These are phyloP conservation scores for Macaria liturata DNA, from an alignment of 2,888 invertebrate species.

Conservation along the genomic window DNA sequence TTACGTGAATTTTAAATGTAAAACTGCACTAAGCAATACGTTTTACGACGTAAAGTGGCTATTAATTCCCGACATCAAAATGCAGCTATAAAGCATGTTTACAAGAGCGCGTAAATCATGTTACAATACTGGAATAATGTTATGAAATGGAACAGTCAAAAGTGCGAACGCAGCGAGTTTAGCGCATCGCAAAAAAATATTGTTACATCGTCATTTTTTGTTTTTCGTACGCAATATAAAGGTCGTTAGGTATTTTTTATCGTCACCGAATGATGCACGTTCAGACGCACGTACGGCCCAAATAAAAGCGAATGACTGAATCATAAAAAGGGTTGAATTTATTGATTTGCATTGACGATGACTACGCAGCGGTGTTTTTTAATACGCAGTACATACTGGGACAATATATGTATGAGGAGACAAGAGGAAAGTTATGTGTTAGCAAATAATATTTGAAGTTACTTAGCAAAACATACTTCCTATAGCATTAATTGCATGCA, in stretches of 20 bases:
- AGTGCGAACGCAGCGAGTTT: constrained; percentile 25
- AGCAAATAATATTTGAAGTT: neutral
- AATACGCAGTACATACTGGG: constrained; percentile 2
- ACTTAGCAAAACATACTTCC: too few species aligned
- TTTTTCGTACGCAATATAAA: constrained; percentile 62
- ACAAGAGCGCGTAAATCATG: constrained; percentile 23
- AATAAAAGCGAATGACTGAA: constrained; percentile 77
- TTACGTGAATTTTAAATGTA: constrained; percentile 35
- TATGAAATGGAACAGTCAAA: constrained; percentile 23
- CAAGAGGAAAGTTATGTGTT: neutral
- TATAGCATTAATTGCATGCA: too few species aligned
- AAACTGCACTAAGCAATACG: constrained; percentile 33
- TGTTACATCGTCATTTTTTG: constrained; percentile 55
- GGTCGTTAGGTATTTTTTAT: constrained; percentile 70
- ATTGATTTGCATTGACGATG: constrained; percentile 77
- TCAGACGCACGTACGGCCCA: constrained; percentile 65
- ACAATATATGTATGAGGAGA: neutral
- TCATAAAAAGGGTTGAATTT: constrained; percentile 80
- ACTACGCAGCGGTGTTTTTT: constrained; percentile 30
- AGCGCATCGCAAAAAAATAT: constrained; percentile 43
- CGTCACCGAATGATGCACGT: constrained; percentile 71
- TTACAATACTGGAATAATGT: constrained; percentile 12
- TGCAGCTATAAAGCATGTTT: constrained; percentile 23
- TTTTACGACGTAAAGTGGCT: constrained; percentile 21
- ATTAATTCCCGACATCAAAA: constrained; percentile 24